Percentiles rank a stretch among this genome's conserved stretches.
Evolutionary conservation across 2,113 vertebrate species (phyloP).

Genomic region (Indicator indicator): DNA sequence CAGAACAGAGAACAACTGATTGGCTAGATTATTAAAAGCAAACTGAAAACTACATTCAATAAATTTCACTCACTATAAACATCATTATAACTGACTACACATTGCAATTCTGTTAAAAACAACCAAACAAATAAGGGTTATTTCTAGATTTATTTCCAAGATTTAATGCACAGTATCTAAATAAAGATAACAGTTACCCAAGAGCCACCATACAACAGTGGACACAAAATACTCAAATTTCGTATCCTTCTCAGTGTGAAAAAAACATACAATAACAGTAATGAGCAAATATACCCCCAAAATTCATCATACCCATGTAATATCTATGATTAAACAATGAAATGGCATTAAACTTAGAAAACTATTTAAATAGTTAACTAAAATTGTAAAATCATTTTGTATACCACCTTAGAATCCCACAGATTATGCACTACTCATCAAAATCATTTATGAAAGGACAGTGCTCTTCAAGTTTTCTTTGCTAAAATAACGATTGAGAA

Average conservation of each 20-base stretch:
- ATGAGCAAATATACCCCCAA: neutral
- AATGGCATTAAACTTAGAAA: neutral
- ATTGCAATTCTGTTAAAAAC: neutral
- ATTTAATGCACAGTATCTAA: neutral
- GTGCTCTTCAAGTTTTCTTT: neutral
- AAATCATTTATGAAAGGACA: neutral
- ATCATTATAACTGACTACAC: neutral
- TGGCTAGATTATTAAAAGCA: neutral
- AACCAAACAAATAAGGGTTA: neutral
- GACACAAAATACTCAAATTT: neutral
- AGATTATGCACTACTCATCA: neutral
- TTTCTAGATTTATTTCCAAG: neutral
- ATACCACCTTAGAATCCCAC: neutral
- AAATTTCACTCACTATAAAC: neutral
- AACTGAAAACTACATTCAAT: neutral
- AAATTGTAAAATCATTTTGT: neutral
- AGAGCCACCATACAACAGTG: neutral
- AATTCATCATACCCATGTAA: accelerated
- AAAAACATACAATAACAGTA: neutral
- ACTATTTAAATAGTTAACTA: neutral
- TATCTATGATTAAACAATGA: neutral
- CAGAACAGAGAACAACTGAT: neutral
- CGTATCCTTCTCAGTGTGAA: neutral
- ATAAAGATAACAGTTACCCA: neutral
- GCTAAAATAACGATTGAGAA: neutral